Evolutionary conservation across 2,113 vertebrate species (phyloP), one percentile per base, ranked within the genome.

Genomic region (Columbina picui): DNA sequence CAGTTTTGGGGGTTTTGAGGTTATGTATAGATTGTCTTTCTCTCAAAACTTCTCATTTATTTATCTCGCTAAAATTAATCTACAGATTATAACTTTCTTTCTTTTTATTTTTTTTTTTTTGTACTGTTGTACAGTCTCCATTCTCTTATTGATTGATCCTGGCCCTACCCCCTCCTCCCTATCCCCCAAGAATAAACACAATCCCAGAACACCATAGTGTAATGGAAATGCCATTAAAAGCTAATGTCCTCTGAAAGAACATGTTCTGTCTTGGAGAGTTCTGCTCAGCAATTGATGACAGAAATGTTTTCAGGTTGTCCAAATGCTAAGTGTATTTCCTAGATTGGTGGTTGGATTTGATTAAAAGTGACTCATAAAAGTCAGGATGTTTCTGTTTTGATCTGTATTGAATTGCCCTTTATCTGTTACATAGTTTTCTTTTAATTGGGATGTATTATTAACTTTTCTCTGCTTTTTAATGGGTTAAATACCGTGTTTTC

Each of bases 151-250:
- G 18, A 34, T 6, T 8, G 50, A 23, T 65, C 43, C 43, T 45
- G 39, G 43, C 43, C 43, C 43, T 77, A 15, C 8, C 5, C 10
- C 2, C 3, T 2, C 20, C 2, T 0, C 3, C 23, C 6, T 2
- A 3, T 7, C 23, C 4, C 6, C 7, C 23, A 32, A 5, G 1
- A 43, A 43, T 87, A 36, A 19, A 3, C 14, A 22, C 13, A 52
- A 34, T 2, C 20, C 10, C 7, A 36, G 21, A 65, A 11, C 9
- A 36, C 9, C 2, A 2, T 67, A 75, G 29, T 14, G 12, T 67
- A 75, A 29, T 16, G 14, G 11, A 68, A n/a, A 38, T 76, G 34
- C 26, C 8, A n/a, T 12, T 71, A 36, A 79, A 93, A 90, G 6
- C 21, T 68, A 22, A 49, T 13, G 4, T 75, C 30, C n/a, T 71